Evolutionary conservation across 1,140 invertebrate genomes (phyloP).

Genomic region (Hirudo medicinalis): DNA sequence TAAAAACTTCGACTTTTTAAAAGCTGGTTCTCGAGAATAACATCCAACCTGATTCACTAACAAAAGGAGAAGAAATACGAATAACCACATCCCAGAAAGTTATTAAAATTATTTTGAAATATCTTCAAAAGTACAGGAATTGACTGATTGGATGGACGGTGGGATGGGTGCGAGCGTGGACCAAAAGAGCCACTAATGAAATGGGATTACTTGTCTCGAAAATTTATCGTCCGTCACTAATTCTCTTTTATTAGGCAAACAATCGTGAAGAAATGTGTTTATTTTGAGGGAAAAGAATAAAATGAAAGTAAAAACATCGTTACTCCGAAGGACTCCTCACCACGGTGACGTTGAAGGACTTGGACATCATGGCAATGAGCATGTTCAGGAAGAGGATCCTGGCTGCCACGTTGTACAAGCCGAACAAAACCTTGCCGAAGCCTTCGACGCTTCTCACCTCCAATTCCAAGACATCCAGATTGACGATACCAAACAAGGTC

Average conservation of each 20-base stretch:
- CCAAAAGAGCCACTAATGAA: too few relatives aligned
- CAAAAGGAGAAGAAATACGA: too few relatives aligned
- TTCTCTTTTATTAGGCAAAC: background rate
- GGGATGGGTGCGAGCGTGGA: too few relatives aligned
- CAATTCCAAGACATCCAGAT: conserved; percentile 13
- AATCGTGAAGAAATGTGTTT: background rate
- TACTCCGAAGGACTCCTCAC: conserved; percentile 47
- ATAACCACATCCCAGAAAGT: too few relatives aligned
- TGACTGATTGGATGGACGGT: too few relatives aligned
- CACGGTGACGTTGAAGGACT: conserved; percentile 92
- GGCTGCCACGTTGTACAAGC: conserved; percentile 64
- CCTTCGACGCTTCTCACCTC: conserved; percentile 9
- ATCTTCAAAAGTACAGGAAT: too few relatives aligned
- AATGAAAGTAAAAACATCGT: background rate
- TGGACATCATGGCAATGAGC: conserved; percentile 98
- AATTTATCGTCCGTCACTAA: too few relatives aligned
- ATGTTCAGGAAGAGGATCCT: conserved; percentile 91
- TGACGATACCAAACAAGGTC: conserved; percentile 40
- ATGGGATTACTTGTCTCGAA: too few relatives aligned
- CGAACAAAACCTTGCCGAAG: conserved; percentile 57
- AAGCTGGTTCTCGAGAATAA: too few relatives aligned
- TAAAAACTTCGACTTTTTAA: too few relatives aligned
- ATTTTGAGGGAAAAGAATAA: background rate
- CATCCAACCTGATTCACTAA: too few relatives aligned
- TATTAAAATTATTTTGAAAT: too few relatives aligned